A percentile compares a stretch with the other conserved stretches of the same genome.
phyloP scores from a whole-genome alignment of 2,888 invertebrate species.

The Eilema sororculum region DNA sequence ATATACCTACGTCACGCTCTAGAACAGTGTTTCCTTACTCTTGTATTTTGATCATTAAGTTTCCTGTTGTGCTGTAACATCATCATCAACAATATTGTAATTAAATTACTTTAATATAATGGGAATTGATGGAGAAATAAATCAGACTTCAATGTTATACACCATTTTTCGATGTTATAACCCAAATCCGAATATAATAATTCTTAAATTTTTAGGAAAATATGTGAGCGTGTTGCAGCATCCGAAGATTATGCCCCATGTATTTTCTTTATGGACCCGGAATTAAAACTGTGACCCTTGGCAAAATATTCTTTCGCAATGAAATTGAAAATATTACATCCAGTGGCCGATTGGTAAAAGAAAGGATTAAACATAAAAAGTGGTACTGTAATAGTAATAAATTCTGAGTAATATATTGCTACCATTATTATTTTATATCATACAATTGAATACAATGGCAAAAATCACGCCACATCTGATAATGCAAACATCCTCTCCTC shows the following conservation, averaged over 20 bases:
- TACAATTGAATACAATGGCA: not conserved
- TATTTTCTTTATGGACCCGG: too few relatives aligned
- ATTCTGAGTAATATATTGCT: not conserved
- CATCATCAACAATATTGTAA: not conserved
- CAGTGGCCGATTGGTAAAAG: not conserved
- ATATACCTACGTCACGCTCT: not conserved
- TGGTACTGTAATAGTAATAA: not conserved
- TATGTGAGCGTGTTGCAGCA: too few relatives aligned
- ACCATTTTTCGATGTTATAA: too few relatives aligned
- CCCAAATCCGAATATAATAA: too few relatives aligned
- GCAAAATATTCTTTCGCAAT: too few relatives aligned
- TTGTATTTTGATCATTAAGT: not conserved
- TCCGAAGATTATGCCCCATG: too few relatives aligned
- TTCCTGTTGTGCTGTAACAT: not conserved
- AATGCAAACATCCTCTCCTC: conserved; percentile 10
- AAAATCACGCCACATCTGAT: not conserved
- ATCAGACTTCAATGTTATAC: not conserved
- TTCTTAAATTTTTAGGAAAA: too few relatives aligned
- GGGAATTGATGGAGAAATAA: not conserved
- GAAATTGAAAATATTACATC: not conserved
- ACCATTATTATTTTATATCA: not conserved
- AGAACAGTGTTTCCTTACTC: not conserved
- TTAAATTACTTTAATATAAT: not conserved
- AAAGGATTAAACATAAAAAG: too few relatives aligned
- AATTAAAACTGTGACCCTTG: too few relatives aligned